phyloP scores from a whole-genome alignment of 2,113 vertebrate species.

The Oxyura jamaicensis region DNA sequence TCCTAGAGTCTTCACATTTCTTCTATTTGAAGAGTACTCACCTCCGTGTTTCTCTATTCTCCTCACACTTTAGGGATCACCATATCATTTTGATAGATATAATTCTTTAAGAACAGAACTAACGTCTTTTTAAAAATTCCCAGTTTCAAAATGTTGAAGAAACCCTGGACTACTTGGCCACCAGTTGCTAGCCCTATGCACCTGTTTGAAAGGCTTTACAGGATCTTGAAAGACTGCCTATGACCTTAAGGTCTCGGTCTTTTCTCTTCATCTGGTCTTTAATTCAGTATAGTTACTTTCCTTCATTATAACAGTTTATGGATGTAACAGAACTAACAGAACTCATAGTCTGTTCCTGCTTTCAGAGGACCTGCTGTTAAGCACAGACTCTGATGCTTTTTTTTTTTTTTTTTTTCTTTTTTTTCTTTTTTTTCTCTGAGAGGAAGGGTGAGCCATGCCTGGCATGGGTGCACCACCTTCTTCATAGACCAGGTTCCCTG shows the following conservation, averaged over 20 bases:
- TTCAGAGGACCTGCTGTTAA: neutral
- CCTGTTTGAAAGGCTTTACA: neutral
- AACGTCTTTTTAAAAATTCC: neutral
- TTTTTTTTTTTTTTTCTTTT: neutral
- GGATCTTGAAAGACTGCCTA: neutral
- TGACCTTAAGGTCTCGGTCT: neutral
- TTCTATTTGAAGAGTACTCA: rapidly evolving
- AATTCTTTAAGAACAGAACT: neutral
- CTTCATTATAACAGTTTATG: neutral
- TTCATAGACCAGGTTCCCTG: neutral
- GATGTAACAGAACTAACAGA: neutral
- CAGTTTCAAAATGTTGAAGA: neutral
- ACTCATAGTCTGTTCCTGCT: neutral
- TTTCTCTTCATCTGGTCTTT: neutral
- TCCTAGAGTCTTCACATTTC: neutral
- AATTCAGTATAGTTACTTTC: neutral
- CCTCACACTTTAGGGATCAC: neutral
- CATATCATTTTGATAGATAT: neutral
- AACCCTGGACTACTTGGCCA: neutral
- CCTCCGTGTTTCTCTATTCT: neutral
- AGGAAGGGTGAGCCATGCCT: neutral
- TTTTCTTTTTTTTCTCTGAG: neutral
- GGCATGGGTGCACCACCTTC: neutral
- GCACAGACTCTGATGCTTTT: neutral
- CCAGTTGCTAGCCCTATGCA: neutral